Evolutionary conservation across 2,113 vertebrate species (phyloP).

Genomic region (Ptyas mucosa): DNA sequence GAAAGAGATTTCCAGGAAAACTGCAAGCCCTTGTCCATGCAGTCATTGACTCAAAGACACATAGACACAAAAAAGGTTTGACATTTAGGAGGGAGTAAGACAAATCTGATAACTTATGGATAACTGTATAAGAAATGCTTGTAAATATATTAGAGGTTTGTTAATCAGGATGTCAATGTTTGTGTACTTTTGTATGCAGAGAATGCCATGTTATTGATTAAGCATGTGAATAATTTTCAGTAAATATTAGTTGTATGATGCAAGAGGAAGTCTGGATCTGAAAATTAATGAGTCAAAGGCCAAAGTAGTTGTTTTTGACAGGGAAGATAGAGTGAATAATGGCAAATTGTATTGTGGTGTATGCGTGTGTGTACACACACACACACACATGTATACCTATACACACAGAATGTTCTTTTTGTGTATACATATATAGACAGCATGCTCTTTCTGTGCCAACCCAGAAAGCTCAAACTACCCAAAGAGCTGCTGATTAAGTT

Average conservation of each 20-base stretch:
- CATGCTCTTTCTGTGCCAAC: too few species aligned
- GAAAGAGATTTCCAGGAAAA: background rate
- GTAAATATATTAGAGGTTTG: background rate
- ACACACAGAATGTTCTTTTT: too few species aligned
- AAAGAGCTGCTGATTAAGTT: too few species aligned
- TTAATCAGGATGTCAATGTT: background rate
- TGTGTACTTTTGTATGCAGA: background rate
- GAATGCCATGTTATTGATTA: background rate
- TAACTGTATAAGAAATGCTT: background rate
- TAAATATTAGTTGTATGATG: background rate
- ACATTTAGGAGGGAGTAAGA: background rate
- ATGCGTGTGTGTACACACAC: background rate
- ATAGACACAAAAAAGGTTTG: background rate
- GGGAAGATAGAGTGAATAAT: background rate
- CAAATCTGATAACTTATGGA: background rate
- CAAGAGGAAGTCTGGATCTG: background rate
- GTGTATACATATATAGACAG: too few species aligned
- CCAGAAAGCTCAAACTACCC: too few species aligned
- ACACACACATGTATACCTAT: too few species aligned
- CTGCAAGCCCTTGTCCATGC: background rate
- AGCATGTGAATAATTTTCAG: background rate
- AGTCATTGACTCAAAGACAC: background rate
- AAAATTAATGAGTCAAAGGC: background rate
- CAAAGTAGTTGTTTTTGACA: background rate
- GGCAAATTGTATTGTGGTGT: background rate